Conservation (phyloP, 2,797 vertebrate species). For the Cygnus olor region DNA sequence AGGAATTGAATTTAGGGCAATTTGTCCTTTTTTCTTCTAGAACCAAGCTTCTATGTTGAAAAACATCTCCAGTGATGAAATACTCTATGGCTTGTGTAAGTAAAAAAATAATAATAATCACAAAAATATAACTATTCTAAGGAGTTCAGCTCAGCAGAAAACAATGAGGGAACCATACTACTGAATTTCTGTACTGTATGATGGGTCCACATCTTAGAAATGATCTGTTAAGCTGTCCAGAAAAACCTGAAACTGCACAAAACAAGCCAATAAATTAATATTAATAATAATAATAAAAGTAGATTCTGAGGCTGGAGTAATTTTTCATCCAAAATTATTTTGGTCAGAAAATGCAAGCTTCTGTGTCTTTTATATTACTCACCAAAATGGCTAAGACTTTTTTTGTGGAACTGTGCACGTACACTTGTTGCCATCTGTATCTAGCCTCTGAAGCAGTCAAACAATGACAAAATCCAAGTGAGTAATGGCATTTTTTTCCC, state of each 20-base stretch:
- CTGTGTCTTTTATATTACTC: background rate
- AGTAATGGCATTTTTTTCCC: background rate
- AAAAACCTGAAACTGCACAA: background rate
- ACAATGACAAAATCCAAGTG: slow-evolving; percentile 55
- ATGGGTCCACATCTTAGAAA: background rate
- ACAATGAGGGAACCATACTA: background rate
- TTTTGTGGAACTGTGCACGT: background rate
- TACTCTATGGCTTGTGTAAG: background rate
- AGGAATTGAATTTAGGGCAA: background rate
- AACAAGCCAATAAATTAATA: background rate
- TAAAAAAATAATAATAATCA: background rate
- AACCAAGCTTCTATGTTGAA: background rate
- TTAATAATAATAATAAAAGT: background rate
- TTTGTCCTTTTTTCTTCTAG: background rate
- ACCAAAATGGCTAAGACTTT: background rate
- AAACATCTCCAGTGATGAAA: background rate
- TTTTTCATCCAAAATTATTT: background rate
- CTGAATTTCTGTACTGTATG: background rate
- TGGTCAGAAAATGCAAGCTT: background rate
- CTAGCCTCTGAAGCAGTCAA: background rate
- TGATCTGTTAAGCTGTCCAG: background rate
- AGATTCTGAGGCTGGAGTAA: background rate
- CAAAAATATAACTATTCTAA: background rate
- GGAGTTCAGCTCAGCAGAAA: background rate
- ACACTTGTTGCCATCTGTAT: background rate